These are phyloP conservation scores for Epizoanthus rinbou DNA, from an alignment of 92 coral and sea anemone species.

Conservation along the genomic window DNA sequence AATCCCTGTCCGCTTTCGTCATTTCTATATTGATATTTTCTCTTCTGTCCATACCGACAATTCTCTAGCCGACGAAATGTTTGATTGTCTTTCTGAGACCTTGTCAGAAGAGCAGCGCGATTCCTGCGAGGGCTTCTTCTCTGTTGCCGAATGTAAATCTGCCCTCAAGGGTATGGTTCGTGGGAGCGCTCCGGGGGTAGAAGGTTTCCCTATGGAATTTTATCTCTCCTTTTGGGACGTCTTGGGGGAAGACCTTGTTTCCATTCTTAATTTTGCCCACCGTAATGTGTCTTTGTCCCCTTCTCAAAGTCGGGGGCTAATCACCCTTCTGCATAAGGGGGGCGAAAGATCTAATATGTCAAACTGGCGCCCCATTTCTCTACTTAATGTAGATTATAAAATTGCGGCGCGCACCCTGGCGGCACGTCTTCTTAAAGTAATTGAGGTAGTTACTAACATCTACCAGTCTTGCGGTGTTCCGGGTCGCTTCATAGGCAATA, in stretches of 20 bases:
- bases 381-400: slow-evolving; percentile 15
- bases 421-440: too few species aligned
- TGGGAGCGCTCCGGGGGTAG: background rate
- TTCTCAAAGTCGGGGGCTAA: background rate
- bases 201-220: background rate
- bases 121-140: background rate
- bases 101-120: background rate
- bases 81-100: background rate
- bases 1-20: background rate
- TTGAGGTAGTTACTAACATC: too few species aligned
- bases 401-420: background rate
- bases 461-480: too few species aligned
- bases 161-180: slow-evolving; percentile 1
- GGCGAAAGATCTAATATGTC: background rate
- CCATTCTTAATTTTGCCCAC: background rate
- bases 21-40: background rate
- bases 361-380: background rate
- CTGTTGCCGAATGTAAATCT: background rate
- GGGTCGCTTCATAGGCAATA: too few species aligned
- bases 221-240: background rate
- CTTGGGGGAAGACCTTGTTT: background rate
- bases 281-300: background rate
- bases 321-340: background rate
- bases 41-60: background rate
- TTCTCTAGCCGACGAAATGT: background rate